phyloP scores from a whole-genome alignment of 2,888 invertebrate species.

The Drosophila lutescens region DNA sequence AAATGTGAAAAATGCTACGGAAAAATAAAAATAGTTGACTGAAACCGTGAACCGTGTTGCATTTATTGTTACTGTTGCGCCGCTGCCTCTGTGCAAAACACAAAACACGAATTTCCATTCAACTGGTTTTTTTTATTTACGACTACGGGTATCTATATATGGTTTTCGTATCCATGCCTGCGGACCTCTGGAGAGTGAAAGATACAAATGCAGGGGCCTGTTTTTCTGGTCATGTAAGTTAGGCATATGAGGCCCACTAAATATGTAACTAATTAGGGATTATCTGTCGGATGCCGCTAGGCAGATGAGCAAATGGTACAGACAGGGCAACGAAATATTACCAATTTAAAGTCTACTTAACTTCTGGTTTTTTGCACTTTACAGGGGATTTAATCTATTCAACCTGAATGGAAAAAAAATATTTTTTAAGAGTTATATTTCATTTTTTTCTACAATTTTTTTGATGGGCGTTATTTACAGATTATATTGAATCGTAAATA shows the following conservation, averaged over 20 bases:
- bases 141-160: conserved; percentile 6
- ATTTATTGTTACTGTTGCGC: conserved; percentile 26
- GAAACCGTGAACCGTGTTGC: conserved; percentile 54
- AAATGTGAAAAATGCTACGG: conserved; percentile 58
- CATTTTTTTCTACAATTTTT: not conserved
- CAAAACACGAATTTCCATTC: conserved; percentile 71
- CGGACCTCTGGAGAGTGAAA: conserved; percentile 25
- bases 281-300: conserved; percentile 45
- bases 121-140: conserved; percentile 53
- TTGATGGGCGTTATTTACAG: not conserved
- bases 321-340: not conserved
- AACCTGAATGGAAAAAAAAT: not conserved
- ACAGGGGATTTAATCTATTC: not conserved
- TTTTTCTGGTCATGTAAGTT: conserved; percentile 19
- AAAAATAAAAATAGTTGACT: conserved; percentile 63
- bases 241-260: conserved; percentile 61
- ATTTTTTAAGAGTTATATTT: not conserved
- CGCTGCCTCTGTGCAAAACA: conserved; percentile 34
- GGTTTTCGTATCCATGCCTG: conserved; percentile 35
- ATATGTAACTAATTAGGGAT: conserved; percentile 72
- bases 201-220: conserved; percentile 26
- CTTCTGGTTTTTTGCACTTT: not conserved
- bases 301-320: not conserved
- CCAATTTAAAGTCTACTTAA: not conserved
- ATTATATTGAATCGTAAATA: not conserved